These are phyloP conservation scores for Geodia barretti DNA, from an alignment of 37 sponge, comb jelly and placozoan genomes.

Conservation along the genomic window DNA sequence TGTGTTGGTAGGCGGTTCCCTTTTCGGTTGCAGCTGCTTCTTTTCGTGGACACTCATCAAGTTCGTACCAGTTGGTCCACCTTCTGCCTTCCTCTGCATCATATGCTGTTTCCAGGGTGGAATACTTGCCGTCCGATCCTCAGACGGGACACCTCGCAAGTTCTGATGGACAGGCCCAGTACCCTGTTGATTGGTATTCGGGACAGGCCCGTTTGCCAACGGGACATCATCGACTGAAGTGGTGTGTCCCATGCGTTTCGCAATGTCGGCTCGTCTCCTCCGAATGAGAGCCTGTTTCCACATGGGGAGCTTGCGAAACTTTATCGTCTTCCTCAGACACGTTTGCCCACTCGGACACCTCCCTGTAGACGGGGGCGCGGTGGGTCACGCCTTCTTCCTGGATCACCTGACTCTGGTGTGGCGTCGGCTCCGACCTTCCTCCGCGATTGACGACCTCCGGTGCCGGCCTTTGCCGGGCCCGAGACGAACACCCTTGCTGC, in stretches of 20 bases:
- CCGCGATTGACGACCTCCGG: conserved; percentile 40
- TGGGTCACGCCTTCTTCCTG: conserved; percentile 39
- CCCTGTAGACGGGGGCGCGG: conserved; percentile 56
- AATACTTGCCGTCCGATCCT: too few relatives aligned
- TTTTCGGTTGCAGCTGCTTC: too few relatives aligned
- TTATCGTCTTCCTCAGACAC: conserved; percentile 57
- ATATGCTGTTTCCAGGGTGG: too few relatives aligned
- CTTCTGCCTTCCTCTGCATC: too few relatives aligned
- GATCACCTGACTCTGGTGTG: conserved; percentile 20
- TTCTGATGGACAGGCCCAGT: too few relatives aligned
- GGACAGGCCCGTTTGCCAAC: not conserved
- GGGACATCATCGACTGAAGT: not conserved
- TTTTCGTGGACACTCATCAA: too few relatives aligned
- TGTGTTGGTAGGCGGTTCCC: not conserved
- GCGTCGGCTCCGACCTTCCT: not conserved
- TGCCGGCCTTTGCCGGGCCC: not conserved
- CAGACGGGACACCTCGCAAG: too few relatives aligned
- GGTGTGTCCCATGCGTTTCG: conserved; percentile 26
- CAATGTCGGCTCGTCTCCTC: conserved; percentile 55
- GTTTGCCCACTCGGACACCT: conserved; percentile 65
- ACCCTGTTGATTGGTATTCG: not conserved
- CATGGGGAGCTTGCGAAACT: conserved; percentile 57
- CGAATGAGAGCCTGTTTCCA: conserved; percentile 82
- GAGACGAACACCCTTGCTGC: not conserved
- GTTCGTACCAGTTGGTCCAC: too few relatives aligned